Evolutionary conservation across 2,797 vertebrate genomes (phyloP).

Genomic region (Lophius americanus): DNA sequence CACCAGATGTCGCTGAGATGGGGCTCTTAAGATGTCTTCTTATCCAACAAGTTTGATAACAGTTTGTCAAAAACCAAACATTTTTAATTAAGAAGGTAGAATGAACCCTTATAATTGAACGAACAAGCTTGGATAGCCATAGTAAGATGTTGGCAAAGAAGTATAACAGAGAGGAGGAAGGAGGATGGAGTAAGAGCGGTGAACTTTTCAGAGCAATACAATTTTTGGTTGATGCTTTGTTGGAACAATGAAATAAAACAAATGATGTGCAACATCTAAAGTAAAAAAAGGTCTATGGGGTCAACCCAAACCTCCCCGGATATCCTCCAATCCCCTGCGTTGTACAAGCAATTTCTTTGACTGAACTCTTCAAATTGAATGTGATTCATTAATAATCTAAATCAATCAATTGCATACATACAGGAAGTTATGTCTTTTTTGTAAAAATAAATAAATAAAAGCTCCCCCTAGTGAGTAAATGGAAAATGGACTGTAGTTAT

Average conservation of each 20-base stretch:
- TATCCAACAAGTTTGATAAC: conserved; percentile 9
- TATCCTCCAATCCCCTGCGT: no score
- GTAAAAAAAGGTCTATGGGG: neutral
- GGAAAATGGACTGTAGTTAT: no score
- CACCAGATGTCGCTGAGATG: conserved; percentile 51
- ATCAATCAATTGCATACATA: no score
- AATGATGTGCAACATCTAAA: conserved; percentile 8
- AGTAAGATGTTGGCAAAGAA: conserved; percentile 6
- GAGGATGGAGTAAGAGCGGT: neutral
- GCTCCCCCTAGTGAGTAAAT: no score
- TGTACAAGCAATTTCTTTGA: no score
- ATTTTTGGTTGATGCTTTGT: no score
- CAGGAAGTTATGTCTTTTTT: no score
- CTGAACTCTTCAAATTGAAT: no score
- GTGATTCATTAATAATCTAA: no score
- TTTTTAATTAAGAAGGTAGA: conserved; percentile 22
- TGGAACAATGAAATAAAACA: neutral
- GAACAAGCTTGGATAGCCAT: conserved; percentile 2
- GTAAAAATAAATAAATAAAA: no score
- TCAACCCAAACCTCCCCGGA: no score
- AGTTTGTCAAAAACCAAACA: conserved; percentile 39
- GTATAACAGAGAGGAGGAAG: neutral
- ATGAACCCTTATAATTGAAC: conserved; percentile 23
- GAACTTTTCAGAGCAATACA: neutral
- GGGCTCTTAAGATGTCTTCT: conserved; percentile 53